Conservation (phyloP, 2,113 vertebrate species). For the Dolichotis patagonum region DNA sequence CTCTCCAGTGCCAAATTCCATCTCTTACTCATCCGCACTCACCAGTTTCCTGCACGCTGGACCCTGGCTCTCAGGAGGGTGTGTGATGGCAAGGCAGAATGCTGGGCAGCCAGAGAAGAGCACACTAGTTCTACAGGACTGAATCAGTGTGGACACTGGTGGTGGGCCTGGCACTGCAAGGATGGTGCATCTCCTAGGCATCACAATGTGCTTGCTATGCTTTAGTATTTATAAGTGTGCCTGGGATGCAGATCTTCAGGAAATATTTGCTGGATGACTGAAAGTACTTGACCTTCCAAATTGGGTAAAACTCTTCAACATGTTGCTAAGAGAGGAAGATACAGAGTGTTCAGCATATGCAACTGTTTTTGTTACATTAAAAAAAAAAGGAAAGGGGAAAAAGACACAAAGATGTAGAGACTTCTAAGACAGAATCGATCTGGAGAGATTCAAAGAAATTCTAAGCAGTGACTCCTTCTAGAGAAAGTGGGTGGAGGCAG, state of each 20-base stretch:
- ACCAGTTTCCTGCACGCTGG: not conserved
- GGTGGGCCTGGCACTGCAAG: not conserved
- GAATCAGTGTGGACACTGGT: not conserved
- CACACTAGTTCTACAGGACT: not conserved
- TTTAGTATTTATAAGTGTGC: not conserved
- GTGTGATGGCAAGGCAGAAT: not conserved
- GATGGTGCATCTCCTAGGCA: not conserved
- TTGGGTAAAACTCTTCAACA: not conserved
- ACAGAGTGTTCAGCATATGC: not conserved
- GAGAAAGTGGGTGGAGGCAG: not conserved
- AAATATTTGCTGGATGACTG: not conserved
- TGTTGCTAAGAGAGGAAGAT: not conserved
- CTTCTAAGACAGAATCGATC: not conserved
- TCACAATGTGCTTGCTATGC: not conserved
- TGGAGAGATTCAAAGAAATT: not conserved
- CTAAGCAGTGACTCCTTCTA: not conserved
- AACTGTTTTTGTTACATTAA: not conserved
- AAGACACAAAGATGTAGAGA: not conserved
- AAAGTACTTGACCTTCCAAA: conserved; percentile 5
- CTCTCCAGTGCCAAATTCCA: conserved; percentile 45
- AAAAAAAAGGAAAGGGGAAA: too few relatives aligned
- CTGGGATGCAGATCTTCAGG: not conserved
- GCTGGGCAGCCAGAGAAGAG: not conserved
- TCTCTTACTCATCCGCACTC: conserved; percentile 35
- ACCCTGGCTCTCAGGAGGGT: not conserved